A percentile compares a stretch with the other conserved stretches of the same genome.
Evolutionary conservation across 2,888 invertebrate species (phyloP).

Genomic region (Ferrisia virgata): DNA sequence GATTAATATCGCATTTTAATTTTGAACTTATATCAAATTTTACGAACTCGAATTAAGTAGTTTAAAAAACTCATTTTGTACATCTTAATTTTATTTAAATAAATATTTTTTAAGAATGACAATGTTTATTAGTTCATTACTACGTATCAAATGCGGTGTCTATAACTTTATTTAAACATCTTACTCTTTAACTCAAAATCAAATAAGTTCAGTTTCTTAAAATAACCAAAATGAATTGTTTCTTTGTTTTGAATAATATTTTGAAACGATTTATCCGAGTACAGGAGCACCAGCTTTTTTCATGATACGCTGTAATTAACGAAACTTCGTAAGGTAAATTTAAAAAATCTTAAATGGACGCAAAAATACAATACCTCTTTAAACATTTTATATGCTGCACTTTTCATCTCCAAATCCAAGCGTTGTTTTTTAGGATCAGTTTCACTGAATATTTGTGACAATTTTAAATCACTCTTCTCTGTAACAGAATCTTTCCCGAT

Average conservation of each 20-base stretch:
- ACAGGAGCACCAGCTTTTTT: neutral
- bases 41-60: neutral
- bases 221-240: neutral
- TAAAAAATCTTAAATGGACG: neutral
- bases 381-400: neutral
- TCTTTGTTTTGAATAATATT: neutral
- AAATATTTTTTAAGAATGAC: neutral
- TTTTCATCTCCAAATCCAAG: neutral
- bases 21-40: neutral
- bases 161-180: too few relatives aligned
- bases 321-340: neutral
- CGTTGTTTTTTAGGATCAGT: neutral
- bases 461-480: neutral
- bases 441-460: neutral
- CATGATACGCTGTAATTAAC: neutral
- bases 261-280: neutral
- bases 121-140: neutral
- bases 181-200: neutral
- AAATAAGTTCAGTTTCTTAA: neutral
- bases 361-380: neutral
- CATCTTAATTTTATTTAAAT: neutral
- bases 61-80: neutral
- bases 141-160: neutral
- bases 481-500: neutral
- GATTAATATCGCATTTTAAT: conserved; percentile 7